Evolutionary conservation across 1,140 invertebrate species (phyloP), one percentile per base, ranked within the genome.

Genomic region (Drosophila nannoptera): DNA sequence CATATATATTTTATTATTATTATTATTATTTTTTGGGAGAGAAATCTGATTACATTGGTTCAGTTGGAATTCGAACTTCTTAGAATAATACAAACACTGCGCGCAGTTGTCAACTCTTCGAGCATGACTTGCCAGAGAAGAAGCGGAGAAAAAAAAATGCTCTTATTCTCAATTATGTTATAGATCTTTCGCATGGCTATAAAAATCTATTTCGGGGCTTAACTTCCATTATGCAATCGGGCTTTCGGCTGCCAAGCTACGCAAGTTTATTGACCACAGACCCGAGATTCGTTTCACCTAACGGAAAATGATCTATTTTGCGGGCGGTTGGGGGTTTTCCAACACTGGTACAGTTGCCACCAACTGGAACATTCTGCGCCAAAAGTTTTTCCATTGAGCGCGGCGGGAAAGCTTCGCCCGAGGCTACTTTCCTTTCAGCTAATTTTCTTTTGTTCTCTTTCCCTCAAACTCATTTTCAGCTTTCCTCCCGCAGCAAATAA

Each of bases 131-230:
- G 76, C 38, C 73, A 80, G 29, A 56, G 40, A 16, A 2, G 11
- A 8, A 45, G 31, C 36, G 4, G 8, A 14, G 43, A 38, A 14
- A 54, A 70, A 78, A 75, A 78, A 83, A 84, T 84, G 81, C 81
- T 86, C 82, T 86, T 86, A 86, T 86, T 86, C 82, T 86, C 81
- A 86, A 86, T 86, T 86, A 86, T 87, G 81, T 68, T 86, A 86
- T 86, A 75, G 77, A 81, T 77, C 75, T 72, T 69, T 71, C 53
- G 64, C 50, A 38, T 48, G 38, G n/a, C 38, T 48, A 40, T 63
- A 11, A 45, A 12, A 16, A 56, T 46, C 48, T 49, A 69, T 69
- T 42, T 68, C 53, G 77, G 66, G 69, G 73, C 80, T 84, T 84
- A 78, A 81, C 68, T 87, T 72, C 74, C 62, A 86, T 86, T 86